phyloP scores from a whole-genome alignment of 2,113 vertebrate species.

The Dicaeum eximium region DNA sequence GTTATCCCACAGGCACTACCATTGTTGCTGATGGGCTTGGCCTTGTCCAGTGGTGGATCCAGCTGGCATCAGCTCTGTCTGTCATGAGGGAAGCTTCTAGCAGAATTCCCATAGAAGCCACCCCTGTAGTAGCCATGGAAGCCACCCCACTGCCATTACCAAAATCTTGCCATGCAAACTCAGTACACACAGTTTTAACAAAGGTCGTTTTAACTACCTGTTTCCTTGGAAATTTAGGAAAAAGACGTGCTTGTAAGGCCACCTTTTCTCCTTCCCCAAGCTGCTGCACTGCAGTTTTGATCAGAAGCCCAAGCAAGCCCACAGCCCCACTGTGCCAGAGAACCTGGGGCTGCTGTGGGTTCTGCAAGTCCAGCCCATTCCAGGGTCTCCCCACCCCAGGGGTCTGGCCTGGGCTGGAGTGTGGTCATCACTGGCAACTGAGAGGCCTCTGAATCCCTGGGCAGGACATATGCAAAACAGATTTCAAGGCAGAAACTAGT shows the following conservation, averaged over 20 bases:
- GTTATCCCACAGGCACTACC: rapidly evolving
- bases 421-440: rapidly evolving
- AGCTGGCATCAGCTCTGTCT: rapidly evolving
- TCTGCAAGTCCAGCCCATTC: rapidly evolving
- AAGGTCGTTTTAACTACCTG: rapidly evolving
- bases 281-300: not conserved
- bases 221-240: not conserved
- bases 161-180: not conserved
- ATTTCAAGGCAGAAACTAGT: not conserved
- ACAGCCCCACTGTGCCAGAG: not conserved
- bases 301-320: too few species aligned
- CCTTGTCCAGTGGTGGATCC: not conserved
- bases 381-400: not conserved
- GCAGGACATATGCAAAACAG: not conserved
- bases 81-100: not conserved
- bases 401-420: not conserved
- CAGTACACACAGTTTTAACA: not conserved
- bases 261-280: not conserved
- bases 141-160: rapidly evolving
- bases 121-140: too few species aligned
- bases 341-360: rapidly evolving
- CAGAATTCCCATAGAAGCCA: not conserved
- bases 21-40: rapidly evolving
- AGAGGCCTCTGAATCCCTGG: not conserved
- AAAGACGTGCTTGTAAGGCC: not conserved